Base-by-base conservation (phyloP, 2,113 vertebrate genomes). In the Galbula dea region DNA sequence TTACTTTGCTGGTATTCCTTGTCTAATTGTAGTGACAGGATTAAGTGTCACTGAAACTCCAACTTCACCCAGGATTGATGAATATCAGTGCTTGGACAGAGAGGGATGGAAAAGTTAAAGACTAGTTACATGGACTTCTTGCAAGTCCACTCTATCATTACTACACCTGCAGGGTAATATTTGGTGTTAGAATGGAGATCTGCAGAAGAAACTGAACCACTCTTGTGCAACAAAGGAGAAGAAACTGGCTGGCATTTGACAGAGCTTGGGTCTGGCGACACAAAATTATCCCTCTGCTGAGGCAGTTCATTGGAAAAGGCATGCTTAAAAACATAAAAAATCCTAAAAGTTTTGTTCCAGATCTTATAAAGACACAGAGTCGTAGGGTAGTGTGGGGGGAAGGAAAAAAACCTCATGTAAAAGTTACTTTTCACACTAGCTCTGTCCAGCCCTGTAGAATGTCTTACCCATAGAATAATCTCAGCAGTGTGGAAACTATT, bases 401-500 rank as follows among this genome's bases (percentile, higher is more conserved):
- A 36, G 43, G 54, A 13, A 45, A 81, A 43, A 69, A 80, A 83
- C 21, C 6, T 6, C 12, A 27, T 5, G 5, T 52, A 63, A 54
- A 93, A 79, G 34, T 85, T 95, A 87, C 93, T 97, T 96, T 97
- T 95, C 88, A 86, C 82, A 87, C 66, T 87, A 94, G 75, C 69
- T 96, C 87, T 97, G 93, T 92, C 88, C 94, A 96, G 83, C 91
- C 83, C 71, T 92, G 37, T 96, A 34, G 94, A 95, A 91, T 86
- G 55, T 94, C 91, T 96, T 95, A 86, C 74, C 77, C 92, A 76
- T 93, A 96, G 95, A 93, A 93, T 86, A 96, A 93, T 90, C 71
- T 92, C 97, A 86, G 83, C 71, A 96, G 86, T 62, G 79, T 96
- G 81, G 95, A 96, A 97, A 96, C 93, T 96, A 97, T 92, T 90